Conservation (phyloP, 2,797 vertebrate genomes). For the Oreortyx pictus region DNA sequence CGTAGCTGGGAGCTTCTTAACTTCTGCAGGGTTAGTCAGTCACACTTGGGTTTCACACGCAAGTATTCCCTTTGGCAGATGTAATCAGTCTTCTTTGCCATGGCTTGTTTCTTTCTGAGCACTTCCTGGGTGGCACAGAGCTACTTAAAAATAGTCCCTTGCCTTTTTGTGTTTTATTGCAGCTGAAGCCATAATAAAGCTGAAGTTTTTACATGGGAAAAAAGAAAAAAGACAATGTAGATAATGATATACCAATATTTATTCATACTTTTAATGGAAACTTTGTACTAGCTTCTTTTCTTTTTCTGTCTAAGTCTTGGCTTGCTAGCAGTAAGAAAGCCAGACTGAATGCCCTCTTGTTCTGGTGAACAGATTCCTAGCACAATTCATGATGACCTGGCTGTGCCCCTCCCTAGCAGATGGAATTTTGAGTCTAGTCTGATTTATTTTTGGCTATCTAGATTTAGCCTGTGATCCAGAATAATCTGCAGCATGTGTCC, state of each 20-base stretch:
- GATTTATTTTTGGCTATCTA: not conserved
- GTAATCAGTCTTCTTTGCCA: not conserved
- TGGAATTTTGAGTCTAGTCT: not conserved
- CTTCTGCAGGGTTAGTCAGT: not conserved
- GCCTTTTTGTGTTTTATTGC: not conserved
- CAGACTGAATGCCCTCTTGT: not conserved
- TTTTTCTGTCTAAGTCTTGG: not conserved
- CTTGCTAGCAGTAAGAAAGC: not conserved
- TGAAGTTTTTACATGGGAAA: not conserved
- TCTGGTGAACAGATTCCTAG: not conserved
- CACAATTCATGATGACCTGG: not conserved
- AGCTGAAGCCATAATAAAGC: not conserved
- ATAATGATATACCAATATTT: not conserved
- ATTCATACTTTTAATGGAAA: not conserved
- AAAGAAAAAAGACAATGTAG: not conserved
- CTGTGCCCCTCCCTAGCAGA: not conserved
- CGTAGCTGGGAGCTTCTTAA: not conserved
- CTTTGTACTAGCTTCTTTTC: not conserved
- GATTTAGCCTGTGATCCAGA: not conserved
- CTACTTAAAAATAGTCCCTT: not conserved
- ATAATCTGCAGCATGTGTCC: not conserved
- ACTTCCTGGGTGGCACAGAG: not conserved
- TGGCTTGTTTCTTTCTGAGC: not conserved
- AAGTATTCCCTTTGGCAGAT: not conserved
- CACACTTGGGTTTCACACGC: not conserved